phyloP scores from a whole-genome alignment of 1,140 invertebrate genomes.

The Magallana gigas region DNA sequence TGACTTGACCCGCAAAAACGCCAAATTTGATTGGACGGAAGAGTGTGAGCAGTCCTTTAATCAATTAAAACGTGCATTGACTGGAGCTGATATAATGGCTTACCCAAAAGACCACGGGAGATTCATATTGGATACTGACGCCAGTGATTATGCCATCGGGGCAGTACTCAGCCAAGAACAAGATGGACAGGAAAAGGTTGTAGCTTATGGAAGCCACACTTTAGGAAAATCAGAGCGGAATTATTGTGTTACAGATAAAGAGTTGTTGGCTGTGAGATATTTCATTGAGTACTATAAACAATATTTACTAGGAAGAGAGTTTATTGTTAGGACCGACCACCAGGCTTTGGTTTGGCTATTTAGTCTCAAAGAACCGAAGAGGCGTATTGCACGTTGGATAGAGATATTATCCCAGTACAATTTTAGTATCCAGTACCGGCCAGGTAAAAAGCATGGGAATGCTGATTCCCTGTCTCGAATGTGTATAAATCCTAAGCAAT shows the following conservation, averaged over 20 bases:
- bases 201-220: constrained; percentile 42
- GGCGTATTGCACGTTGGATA: constrained; percentile 65
- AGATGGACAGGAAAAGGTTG: constrained; percentile 44
- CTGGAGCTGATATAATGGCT: constrained; percentile 53
- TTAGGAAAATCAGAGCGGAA: constrained; percentile 43
- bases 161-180: constrained; percentile 68
- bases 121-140: constrained; percentile 71
- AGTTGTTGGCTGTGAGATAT: constrained; percentile 59
- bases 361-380: neutral
- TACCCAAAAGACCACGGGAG: constrained; percentile 37
- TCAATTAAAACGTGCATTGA: constrained; percentile 55
- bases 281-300: constrained; percentile 55
- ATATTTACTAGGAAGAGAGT: constrained; percentile 61
- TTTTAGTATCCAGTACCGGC: constrained; percentile 63
- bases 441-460: constrained; percentile 66
- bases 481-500: too few species aligned
- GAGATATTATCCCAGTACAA: constrained; percentile 61
- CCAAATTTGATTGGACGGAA: constrained; percentile 47
- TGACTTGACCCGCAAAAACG: constrained; percentile 51
- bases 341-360: constrained; percentile 54
- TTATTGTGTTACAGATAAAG: constrained; percentile 40
- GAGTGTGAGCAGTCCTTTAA: constrained; percentile 61
- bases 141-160: constrained; percentile 64
- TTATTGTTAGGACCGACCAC: constrained; percentile 60
- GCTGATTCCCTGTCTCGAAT: constrained; percentile 62